Conservation (phyloP, 2,797 vertebrate species). For the Onychomys torridus region DNA sequence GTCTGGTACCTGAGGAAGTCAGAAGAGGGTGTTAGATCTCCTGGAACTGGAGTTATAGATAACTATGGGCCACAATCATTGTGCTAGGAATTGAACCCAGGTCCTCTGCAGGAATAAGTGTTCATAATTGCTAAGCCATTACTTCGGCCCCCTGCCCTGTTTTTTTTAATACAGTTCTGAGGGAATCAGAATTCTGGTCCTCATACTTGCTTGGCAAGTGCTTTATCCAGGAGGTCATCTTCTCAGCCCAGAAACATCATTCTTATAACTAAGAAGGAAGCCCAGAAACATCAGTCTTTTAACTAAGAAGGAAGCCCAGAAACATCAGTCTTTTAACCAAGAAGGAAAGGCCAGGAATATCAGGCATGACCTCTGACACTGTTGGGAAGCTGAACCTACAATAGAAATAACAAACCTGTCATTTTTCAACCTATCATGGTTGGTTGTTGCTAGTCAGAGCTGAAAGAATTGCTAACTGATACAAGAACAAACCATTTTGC, state of each 20-base stretch:
- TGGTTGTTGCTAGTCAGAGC: background rate
- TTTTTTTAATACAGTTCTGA: background rate
- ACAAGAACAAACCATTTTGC: background rate
- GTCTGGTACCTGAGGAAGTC: background rate
- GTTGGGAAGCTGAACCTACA: background rate
- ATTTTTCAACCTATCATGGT: background rate
- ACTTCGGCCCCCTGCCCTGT: background rate
- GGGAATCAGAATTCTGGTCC: background rate
- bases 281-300: background rate
- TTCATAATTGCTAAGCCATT: background rate
- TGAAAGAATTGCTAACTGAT: background rate
- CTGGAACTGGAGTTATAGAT: background rate
- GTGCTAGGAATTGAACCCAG: background rate
- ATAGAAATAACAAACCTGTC: background rate
- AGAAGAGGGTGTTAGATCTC: background rate
- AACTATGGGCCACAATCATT: background rate
- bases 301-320: background rate
- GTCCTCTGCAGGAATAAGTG: background rate
- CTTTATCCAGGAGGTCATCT: background rate
- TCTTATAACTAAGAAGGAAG: conserved; percentile 1
- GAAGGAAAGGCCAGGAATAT: conserved; percentile 7
- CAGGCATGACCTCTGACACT: background rate
- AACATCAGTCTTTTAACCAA: background rate
- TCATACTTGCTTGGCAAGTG: background rate
- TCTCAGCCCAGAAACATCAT: background rate